Evolutionary conservation across 2,888 invertebrate species (phyloP).

Genomic region (Vesta saturnalis): DNA sequence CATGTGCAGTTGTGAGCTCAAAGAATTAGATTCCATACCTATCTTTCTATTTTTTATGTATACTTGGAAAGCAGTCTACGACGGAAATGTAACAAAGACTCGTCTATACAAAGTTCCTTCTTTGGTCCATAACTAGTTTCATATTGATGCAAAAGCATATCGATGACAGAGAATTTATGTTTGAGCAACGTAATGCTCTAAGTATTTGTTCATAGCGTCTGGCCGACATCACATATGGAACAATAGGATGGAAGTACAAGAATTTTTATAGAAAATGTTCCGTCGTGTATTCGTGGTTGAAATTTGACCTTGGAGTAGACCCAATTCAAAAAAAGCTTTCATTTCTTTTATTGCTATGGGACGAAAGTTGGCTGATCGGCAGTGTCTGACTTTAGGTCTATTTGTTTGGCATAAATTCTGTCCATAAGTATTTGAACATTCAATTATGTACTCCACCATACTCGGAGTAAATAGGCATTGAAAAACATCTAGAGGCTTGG

Average conservation of each 20-base stretch:
- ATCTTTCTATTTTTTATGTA: neutral
- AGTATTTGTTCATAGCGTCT: neutral
- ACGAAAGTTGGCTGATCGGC: neutral
- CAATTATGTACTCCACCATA: no score
- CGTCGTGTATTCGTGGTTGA: neutral
- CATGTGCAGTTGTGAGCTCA: neutral
- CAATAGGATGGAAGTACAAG: neutral
- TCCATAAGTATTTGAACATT: no score
- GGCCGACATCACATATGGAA: neutral
- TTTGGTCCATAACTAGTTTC: neutral
- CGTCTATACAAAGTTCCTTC: neutral
- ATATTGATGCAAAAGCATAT: no score
- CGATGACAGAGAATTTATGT: no score
- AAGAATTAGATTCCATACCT: neutral
- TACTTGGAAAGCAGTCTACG: neutral
- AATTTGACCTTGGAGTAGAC: neutral
- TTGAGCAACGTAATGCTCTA: neutral
- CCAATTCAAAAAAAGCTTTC: no score
- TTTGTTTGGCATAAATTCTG: no score
- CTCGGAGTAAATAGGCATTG: no score
- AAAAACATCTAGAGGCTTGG: no score
- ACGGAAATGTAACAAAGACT: neutral
- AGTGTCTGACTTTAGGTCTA: neutral
- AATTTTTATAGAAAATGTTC: neutral
- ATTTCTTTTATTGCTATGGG: neutral